These are phyloP conservation scores for Ctenomys sociabilis DNA, from an alignment of 2,113 vertebrate species.

Conservation along the genomic window DNA sequence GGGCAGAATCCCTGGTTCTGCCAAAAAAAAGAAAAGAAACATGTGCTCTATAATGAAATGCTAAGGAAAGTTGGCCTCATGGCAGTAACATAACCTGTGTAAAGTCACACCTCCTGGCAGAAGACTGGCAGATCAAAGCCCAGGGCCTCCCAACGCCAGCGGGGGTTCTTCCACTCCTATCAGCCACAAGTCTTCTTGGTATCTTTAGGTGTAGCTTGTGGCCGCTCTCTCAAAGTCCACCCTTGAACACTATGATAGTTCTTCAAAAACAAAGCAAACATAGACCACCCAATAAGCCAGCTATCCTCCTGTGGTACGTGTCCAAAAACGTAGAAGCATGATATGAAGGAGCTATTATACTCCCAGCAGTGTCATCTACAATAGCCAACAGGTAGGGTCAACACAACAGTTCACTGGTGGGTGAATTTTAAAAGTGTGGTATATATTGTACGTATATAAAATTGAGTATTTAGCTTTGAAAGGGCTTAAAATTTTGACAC, in stretches of 20 bases:
- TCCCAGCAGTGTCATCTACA: not conserved
- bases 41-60: too few relatives aligned
- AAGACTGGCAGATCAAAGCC: not conserved
- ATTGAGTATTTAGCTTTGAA: not conserved
- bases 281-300: not conserved
- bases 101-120: fast-evolving
- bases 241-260: fast-evolving
- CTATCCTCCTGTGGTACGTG: not conserved
- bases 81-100: fast-evolving
- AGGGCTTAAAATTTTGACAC: not conserved
- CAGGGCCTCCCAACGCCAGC: not conserved
- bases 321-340: not conserved
- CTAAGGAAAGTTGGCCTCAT: not conserved
- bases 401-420: fast-evolving
- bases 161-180: not conserved
- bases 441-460: not conserved
- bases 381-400: not conserved
- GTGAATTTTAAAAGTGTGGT: not conserved
- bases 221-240: not conserved
- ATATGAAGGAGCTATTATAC: not conserved
- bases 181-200: not conserved
- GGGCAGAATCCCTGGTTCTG: too few relatives aligned
- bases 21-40: too few relatives aligned
- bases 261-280: not conserved
- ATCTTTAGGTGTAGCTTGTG: not conserved